Evolutionary conservation across 2,888 invertebrate genomes (phyloP), one percentile per base, ranked within the genome.

Genomic region (Drosophila stalkeri): DNA sequence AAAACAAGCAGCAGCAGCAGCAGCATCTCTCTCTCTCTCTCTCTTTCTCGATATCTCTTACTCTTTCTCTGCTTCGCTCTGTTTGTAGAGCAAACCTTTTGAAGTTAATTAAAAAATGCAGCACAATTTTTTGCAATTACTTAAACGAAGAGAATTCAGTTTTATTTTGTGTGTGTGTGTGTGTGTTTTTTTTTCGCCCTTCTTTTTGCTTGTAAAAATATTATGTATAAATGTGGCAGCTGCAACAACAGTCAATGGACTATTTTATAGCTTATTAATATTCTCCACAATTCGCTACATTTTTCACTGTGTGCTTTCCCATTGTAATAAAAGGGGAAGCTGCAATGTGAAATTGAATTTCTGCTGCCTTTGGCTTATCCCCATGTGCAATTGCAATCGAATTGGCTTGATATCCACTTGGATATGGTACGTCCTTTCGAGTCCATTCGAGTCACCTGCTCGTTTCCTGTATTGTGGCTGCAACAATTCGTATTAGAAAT

Each of bases 81-180:
- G 73, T 85, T 79, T 76, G 61, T 59, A 47, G 44, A 76, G 64
- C 64, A 76, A 82, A 76, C 88, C 80, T 85, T 85, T 89, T 70
- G 65, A 72, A 85, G 82, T 86, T 86, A 86, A 86, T 86, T 86
- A 86, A 89, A 89, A 87, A 86, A 35, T 46, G 64, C 56, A 57
- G 49, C 43, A 41, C 41, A 27, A 16, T 41, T 27, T 66, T 81
- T 86, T 60, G 60, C 78, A 85, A 83, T 87, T 80, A 85, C 82
- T 85, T 77, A 64, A 72, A 70, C 49, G 51, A n/a, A 55, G 52
- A 9, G 33, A 55, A 41, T 12, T 43, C 23, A 4, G 3, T 20
- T 23, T 14, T 23, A 37, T 52, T 20, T 37, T 35, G n/a, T n/a
- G n/a, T n/a, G n/a, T 3, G 18, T 52, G 27, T 27, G 27, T 27